A percentile compares a stretch with the other conserved stretches of the same genome.
These are phyloP conservation scores for Lophotriccus pileatus DNA, from an alignment of 2,797 vertebrate species.

Conservation along the genomic window DNA sequence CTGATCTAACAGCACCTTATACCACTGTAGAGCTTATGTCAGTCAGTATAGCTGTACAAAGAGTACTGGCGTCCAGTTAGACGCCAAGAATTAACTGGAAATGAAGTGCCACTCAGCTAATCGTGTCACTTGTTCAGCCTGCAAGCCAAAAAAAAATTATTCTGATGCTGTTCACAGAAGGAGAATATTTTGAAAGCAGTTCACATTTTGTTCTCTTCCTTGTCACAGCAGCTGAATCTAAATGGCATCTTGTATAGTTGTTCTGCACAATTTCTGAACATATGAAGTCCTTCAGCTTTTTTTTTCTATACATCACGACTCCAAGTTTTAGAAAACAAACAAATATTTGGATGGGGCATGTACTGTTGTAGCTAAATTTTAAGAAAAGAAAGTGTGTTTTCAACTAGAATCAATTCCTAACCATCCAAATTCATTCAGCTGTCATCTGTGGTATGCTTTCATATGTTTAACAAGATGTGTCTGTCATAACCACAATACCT, in stretches of 20 bases:
- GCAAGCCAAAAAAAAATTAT: neutral
- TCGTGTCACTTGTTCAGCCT: neutral
- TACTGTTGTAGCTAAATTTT: neutral
- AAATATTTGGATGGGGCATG: neutral
- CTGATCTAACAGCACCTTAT: neutral
- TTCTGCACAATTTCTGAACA: neutral
- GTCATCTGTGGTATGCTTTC: slow-evolving; percentile 18
- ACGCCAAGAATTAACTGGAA: slow-evolving; percentile 8
- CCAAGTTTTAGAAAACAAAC: neutral
- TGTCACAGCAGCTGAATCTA: neutral
- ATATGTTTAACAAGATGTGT: neutral
- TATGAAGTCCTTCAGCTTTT: neutral
- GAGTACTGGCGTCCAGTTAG: neutral
- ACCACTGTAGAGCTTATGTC: neutral
- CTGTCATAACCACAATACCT: neutral
- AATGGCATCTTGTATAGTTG: neutral
- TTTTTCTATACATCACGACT: neutral
- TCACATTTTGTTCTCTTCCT: slow-evolving; percentile 3
- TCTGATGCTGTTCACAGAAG: neutral
- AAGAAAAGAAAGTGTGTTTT: neutral
- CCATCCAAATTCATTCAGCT: neutral
- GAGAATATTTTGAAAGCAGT: neutral
- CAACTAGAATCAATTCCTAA: neutral
- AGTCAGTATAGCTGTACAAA: neutral
- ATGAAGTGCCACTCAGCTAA: neutral